phyloP scores from a whole-genome alignment of 1,140 invertebrate species.

The Lycorma delicatula region DNA sequence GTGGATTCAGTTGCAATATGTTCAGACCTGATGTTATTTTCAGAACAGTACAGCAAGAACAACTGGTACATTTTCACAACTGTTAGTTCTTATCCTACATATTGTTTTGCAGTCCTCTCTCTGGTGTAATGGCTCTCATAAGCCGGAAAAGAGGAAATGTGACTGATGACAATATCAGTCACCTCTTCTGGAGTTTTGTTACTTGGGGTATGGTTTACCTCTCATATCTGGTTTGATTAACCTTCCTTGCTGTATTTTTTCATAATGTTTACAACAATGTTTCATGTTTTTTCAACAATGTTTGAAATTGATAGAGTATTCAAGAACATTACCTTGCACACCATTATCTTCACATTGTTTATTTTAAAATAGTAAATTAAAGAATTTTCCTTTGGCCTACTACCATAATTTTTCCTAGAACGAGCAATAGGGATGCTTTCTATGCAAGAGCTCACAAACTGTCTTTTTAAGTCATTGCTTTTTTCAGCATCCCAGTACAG shows the following conservation, averaged over 20 bases:
- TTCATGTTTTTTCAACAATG: no score
- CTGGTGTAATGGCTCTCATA: conserved; percentile 9
- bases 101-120: conserved; percentile 1
- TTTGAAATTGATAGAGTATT: conserved; percentile 13
- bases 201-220: conserved; percentile 3
- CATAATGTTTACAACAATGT: background rate
- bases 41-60: background rate
- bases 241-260: conserved; percentile 3
- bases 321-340: conserved; percentile 2
- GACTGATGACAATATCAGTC: background rate
- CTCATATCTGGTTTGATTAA: conserved; percentile 5
- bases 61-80: conserved; percentile 9
- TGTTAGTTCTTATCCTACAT: conserved; percentile 3
- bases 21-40: background rate
- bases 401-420: conserved; percentile 4
- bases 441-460: conserved; percentile 6
- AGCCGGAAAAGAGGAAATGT: conserved; percentile 2
- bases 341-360: conserved; percentile 4
- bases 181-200: conserved; percentile 10
- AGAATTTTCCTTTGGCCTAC: conserved; percentile 5
- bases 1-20: background rate
- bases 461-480: conserved; percentile 8
- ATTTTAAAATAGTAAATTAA: conserved; percentile 2
- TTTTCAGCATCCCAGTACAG: conserved; percentile 7
- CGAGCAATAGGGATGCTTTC: background rate